These are phyloP conservation scores for Mus minutoides DNA, from an alignment of 2,797 vertebrate species.

Conservation along the genomic window DNA sequence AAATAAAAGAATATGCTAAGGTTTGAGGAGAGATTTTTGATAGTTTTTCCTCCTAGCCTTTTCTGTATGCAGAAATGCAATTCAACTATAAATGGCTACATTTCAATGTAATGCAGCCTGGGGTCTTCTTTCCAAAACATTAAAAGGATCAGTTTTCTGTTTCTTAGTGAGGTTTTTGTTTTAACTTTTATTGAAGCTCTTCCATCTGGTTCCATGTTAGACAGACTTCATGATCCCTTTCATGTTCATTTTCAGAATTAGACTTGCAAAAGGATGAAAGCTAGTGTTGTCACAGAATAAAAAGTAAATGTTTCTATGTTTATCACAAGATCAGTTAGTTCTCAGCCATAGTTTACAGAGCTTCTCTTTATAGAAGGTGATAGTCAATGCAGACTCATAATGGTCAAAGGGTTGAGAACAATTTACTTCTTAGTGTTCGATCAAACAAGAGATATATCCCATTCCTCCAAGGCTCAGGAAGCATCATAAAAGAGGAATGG, in stretches of 20 bases:
- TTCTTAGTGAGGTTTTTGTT: neutral
- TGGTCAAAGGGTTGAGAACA: neutral
- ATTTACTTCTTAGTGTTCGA: neutral
- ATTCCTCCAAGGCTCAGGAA: too few relatives aligned
- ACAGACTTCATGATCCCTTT: neutral
- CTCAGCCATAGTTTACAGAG: neutral
- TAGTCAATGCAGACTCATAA: neutral
- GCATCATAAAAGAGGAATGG: neutral
- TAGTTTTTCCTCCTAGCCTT: neutral
- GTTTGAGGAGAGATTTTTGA: neutral
- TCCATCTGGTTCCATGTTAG: neutral
- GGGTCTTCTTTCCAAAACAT: conserved; percentile 26
- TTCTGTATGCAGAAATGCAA: neutral
- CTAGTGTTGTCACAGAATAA: neutral
- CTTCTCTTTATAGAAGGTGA: neutral
- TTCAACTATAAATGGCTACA: neutral
- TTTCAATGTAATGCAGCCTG: conserved; percentile 11
- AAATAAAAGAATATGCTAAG: neutral
- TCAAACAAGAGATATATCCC: neutral
- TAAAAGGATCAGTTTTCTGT: neutral
- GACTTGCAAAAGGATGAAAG: neutral
- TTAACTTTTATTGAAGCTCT: conserved; percentile 6
- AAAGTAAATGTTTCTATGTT: neutral
- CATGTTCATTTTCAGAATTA: neutral
- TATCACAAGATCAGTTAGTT: neutral